Evolutionary conservation across 1,140 invertebrate genomes (phyloP).

Genomic region (Listronotus bonariensis): DNA sequence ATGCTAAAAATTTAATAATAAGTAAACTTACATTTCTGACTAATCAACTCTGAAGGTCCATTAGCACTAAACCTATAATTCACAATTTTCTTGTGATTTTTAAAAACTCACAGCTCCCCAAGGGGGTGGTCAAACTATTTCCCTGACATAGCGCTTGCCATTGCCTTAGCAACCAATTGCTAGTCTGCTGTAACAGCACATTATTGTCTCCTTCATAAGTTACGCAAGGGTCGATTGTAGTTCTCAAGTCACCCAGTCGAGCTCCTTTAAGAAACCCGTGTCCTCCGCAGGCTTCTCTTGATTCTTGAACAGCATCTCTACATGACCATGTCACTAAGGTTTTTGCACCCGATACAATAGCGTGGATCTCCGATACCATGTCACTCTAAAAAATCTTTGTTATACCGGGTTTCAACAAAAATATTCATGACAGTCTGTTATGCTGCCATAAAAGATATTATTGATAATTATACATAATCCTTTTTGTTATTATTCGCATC

Average conservation of each 20-base stretch:
- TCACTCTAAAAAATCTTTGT: constrained; percentile 49
- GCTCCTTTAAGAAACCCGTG: constrained; percentile 79
- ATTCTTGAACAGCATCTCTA: constrained; percentile 86
- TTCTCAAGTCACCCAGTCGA: constrained; percentile 78
- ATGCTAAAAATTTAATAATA: no score
- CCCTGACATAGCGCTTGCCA: constrained; percentile 60
- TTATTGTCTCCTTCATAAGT: constrained; percentile 98
- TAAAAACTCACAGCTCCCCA: constrained; percentile 69
- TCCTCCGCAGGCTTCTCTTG: constrained; percentile 88
- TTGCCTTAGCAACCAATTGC: constrained; percentile 83
- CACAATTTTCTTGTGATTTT: constrained; percentile 59
- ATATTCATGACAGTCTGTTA: no score
- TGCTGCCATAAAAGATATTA: no score
- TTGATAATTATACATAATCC: no score
- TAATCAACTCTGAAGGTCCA: constrained; percentile 56
- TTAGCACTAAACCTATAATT: constrained; percentile 58
- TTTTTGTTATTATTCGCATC: no score
- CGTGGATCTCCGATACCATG: constrained; percentile 81
- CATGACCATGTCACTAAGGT: constrained; percentile 84
- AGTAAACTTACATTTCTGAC: constrained; percentile 61
- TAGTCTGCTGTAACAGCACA: constrained; percentile 91
- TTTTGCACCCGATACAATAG: constrained; percentile 85
- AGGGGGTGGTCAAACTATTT: constrained; percentile 60
- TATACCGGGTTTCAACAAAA: no score
- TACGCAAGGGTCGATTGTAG: constrained; percentile 88